Evolutionary conservation across 1,140 invertebrate genomes (phyloP).

Genomic region (Coptotermes formosanus): DNA sequence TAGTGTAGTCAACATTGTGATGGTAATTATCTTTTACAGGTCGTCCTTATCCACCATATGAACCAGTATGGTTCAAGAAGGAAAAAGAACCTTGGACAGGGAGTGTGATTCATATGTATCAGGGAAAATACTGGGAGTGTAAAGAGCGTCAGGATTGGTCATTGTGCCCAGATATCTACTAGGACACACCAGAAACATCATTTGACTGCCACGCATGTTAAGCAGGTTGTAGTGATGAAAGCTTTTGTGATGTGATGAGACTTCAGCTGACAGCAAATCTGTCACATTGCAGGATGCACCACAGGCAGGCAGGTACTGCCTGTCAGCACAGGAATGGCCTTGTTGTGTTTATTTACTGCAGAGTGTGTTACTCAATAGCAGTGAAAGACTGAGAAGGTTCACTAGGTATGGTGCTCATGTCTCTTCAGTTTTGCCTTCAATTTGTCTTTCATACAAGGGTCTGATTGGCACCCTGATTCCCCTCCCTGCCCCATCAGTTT

Average conservation of each 20-base stretch:
- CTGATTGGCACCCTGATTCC: neutral
- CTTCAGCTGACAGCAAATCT: neutral
- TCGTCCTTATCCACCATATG: slow-evolving; percentile 69
- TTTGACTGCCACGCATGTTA: neutral
- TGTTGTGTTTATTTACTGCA: slow-evolving; percentile 12
- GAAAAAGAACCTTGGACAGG: slow-evolving; percentile 77
- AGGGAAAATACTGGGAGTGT: slow-evolving; percentile 88
- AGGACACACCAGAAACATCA: slow-evolving; percentile 29
- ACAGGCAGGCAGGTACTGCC: slow-evolving; percentile 4
- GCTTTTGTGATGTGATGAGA: neutral
- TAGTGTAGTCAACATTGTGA: neutral
- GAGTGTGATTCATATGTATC: slow-evolving; percentile 80
- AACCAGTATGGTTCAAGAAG: slow-evolving; percentile 90
- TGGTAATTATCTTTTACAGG: slow-evolving; percentile 53
- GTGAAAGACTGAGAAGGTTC: neutral
- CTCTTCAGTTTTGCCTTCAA: neutral
- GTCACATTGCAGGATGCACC: neutral
- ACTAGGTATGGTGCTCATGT: neutral
- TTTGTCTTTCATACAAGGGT: neutral
- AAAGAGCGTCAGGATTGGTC: slow-evolving; percentile 89
- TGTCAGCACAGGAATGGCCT: neutral
- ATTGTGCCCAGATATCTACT: slow-evolving; percentile 92
- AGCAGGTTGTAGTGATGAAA: neutral
- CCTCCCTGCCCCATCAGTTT: neutral
- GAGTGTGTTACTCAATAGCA: neutral